Evolutionary conservation across 2,888 invertebrate genomes (phyloP), one percentile per base, ranked within the genome.

Genomic region (Panorpa germanica): DNA sequence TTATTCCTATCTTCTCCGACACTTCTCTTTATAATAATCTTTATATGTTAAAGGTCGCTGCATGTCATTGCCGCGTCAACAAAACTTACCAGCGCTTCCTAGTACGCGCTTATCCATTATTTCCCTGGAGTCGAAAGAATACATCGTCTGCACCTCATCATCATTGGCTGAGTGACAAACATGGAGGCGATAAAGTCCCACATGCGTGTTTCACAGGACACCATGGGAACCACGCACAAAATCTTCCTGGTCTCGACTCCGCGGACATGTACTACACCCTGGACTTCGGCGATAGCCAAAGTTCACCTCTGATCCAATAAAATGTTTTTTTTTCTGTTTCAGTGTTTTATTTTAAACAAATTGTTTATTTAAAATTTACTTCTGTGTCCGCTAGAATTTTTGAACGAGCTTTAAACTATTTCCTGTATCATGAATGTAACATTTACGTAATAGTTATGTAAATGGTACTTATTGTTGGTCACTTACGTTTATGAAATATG

Each of bases 61-160:
- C 70, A 22, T 80, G 78, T 49, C 78, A 80, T 50, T 80, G 78
- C 52, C 69, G 76, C 40, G 70, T 76, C 39, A 73, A 77, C 56
- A 72, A 75, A 53, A 76, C 76, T 2, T 76, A 76, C 53, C 67
- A 71, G 27, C 63, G 68, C 19, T 59, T 70, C 41, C 54, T 68
- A 33, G 62, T 67, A 5, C 59, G 65, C 18, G 52, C 64, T 39
- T 55, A 59, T 4, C 63, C 65, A 34, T 49, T 57, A 39, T 53
- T 56, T 43, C 53, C 57, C 36, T 49, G 55, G 39, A 36, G 37
- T 20, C 38, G 43, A 13, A 15, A 23, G 5, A 50, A 43, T 18
- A 28, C 50, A 2, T 45, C 46, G 33, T 37, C 53, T 2, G 55
- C 53, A 0, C 55, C 59, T 1, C 49, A 57, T 12, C 58, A 52